These are phyloP conservation scores for Dryocosmus kuriphilus DNA, from an alignment of 2,888 invertebrate species.

Conservation along the genomic window DNA sequence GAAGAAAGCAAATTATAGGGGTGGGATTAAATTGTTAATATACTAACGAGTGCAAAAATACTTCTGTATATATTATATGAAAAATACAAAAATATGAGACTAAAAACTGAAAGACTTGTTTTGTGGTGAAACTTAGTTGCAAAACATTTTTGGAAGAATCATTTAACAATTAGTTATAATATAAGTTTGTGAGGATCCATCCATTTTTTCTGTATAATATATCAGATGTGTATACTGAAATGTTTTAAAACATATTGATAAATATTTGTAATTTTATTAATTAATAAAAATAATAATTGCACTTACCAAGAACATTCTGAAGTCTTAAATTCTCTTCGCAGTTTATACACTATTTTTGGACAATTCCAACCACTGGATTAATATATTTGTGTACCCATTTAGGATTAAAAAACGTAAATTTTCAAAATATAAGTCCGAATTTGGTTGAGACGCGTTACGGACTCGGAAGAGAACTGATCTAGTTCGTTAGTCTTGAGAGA, in stretches of 20 bases:
- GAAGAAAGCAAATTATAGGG: too few relatives aligned
- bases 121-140: neutral
- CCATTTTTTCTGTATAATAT: neutral
- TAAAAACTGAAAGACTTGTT: neutral
- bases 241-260: neutral
- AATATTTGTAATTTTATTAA: neutral
- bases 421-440: neutral
- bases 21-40: too few relatives aligned
- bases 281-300: neutral
- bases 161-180: too few relatives aligned
- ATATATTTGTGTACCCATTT: neutral
- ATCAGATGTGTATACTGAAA: too few relatives aligned
- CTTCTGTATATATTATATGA: too few relatives aligned
- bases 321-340: slow-evolving; percentile 23
- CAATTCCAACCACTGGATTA: neutral
- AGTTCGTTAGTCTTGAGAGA: slow-evolving; percentile 70
- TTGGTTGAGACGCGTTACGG: slow-evolving; percentile 8
- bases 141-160: neutral
- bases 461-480: slow-evolving; percentile 68
- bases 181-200: too few relatives aligned
- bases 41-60: too few relatives aligned
- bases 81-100: neutral
- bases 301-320: slow-evolving; percentile 39
- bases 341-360: slow-evolving; percentile 1
- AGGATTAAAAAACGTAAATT: neutral